phyloP scores from a whole-genome alignment of 2,888 invertebrate species.

The Campoplex capitator region DNA sequence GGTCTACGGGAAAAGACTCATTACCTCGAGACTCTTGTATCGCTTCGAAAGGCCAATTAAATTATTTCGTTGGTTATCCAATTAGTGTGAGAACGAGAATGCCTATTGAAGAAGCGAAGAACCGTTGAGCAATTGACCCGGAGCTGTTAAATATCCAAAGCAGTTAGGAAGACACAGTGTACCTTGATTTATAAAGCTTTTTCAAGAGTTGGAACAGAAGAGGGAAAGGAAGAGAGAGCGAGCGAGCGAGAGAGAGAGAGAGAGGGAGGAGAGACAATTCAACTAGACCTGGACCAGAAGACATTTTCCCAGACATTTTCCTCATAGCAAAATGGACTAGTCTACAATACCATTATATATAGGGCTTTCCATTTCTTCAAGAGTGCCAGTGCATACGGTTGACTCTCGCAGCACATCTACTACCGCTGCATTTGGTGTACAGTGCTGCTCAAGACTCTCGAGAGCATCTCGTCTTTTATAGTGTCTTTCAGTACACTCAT shows the following conservation, averaged over 20 bases:
- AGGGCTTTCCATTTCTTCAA: conserved; percentile 53
- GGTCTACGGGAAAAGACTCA: not conserved
- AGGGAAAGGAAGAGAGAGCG: not conserved
- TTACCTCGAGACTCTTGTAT: conserved; percentile 9
- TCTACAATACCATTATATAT: conserved; percentile 28
- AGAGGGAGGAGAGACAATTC: not conserved
- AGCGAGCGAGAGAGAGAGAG: not conserved
- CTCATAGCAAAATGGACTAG: conserved; percentile 51
- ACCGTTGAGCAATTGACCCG: conserved; percentile 62
- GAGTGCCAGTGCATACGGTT: conserved; percentile 59
- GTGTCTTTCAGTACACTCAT: conserved; percentile 31
- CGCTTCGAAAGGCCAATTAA: conserved; percentile 51
- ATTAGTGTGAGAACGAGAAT: conserved; percentile 49
- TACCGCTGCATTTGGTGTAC: conserved; percentile 22
- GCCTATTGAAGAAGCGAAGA: conserved; percentile 25
- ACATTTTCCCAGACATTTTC: conserved; percentile 34
- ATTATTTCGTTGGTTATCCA: conserved; percentile 61
- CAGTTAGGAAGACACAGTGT: conserved; percentile 42
- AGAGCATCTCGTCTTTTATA: conserved; percentile 60
- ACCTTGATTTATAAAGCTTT: conserved; percentile 57
- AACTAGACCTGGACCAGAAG: conserved; percentile 27
- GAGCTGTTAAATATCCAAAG: conserved; percentile 59
- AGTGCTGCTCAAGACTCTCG: conserved; percentile 57
- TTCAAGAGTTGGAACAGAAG: conserved; percentile 31
- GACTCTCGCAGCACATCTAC: conserved; percentile 48